These are phyloP conservation scores for Cyclina sinensis DNA, from an alignment of 1,140 invertebrate species.

Conservation along the genomic window DNA sequence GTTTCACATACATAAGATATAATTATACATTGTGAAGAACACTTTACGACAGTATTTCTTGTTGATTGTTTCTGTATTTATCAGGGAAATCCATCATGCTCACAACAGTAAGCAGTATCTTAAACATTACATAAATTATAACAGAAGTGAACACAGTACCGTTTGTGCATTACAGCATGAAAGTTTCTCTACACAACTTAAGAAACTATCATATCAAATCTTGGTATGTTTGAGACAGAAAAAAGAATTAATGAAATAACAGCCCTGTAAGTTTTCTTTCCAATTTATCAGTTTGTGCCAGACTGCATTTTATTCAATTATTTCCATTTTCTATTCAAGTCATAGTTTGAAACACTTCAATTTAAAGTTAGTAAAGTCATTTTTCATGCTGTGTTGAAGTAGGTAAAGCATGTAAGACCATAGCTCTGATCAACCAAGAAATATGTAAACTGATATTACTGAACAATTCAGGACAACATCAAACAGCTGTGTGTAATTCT, in stretches of 20 bases:
- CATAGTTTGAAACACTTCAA: no score
- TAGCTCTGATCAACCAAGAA: slow-evolving; percentile 44
- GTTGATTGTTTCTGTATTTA: no score
- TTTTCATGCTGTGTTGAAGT: not conserved
- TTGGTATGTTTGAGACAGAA: no score
- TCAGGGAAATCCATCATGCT: no score
- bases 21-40: not conserved
- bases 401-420: not conserved
- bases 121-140: not conserved
- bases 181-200: not conserved
- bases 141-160: slow-evolving; percentile 13
- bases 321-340: no score
- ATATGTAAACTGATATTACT: not conserved
- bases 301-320: no score
- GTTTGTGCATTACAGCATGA: not conserved
- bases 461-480: slow-evolving; percentile 15
- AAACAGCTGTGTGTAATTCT: not conserved
- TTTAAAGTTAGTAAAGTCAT: slow-evolving; percentile 1
- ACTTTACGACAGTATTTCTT: no score
- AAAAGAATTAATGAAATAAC: no score
- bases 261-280: no score
- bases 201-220: not conserved
- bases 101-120: no score
- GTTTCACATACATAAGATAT: not conserved
- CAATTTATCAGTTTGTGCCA: no score